Evolutionary conservation across 2,888 invertebrate species (phyloP).

Genomic region (Drosophila histrio): DNA sequence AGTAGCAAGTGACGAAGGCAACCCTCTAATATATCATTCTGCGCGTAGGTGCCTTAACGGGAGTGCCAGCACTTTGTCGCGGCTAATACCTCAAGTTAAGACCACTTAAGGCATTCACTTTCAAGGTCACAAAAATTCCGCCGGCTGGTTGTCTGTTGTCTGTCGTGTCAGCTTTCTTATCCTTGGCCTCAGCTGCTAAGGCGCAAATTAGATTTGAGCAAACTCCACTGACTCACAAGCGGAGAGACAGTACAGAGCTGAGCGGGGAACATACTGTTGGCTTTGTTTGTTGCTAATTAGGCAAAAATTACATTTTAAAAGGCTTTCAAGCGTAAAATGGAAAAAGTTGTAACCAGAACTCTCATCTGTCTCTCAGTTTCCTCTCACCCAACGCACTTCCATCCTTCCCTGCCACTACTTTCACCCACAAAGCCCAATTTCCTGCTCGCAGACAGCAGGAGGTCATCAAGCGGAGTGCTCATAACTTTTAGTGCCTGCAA

Average conservation of each 20-base stretch:
- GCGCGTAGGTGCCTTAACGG: slow-evolving; percentile 4
- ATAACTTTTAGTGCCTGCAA: slow-evolving; percentile 57
- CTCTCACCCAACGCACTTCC: neutral
- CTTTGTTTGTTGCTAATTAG: slow-evolving; percentile 80
- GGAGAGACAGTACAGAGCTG: slow-evolving; percentile 12
- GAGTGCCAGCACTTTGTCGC: slow-evolving; percentile 58
- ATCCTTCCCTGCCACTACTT: neutral
- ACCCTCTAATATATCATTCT: slow-evolving; percentile 42
- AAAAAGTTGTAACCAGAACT: slow-evolving; percentile 69
- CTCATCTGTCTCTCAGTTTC: slow-evolving; percentile 18
- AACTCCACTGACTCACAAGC: slow-evolving; percentile 39
- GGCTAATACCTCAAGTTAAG: slow-evolving; percentile 61
- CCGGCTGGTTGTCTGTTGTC: slow-evolving; percentile 5
- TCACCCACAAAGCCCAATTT: slow-evolving; percentile 19
- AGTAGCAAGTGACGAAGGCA: slow-evolving; percentile 12
- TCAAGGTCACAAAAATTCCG: slow-evolving; percentile 42
- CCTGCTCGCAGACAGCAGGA: slow-evolving; percentile 27
- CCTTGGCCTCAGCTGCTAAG: slow-evolving; percentile 61
- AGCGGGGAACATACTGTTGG: slow-evolving; percentile 10
- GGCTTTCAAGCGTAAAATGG: slow-evolving; percentile 80
- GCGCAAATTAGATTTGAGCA: slow-evolving; percentile 73
- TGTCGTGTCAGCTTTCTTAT: slow-evolving; percentile 43
- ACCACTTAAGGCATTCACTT: slow-evolving; percentile 59
- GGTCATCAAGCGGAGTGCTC: slow-evolving; percentile 56
- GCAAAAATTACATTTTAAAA: slow-evolving; percentile 80